Percentiles rank a stretch among this genome's conserved stretches.
Evolutionary conservation across 2,113 vertebrate genomes (phyloP).

Genomic region (Podiceps cristatus): DNA sequence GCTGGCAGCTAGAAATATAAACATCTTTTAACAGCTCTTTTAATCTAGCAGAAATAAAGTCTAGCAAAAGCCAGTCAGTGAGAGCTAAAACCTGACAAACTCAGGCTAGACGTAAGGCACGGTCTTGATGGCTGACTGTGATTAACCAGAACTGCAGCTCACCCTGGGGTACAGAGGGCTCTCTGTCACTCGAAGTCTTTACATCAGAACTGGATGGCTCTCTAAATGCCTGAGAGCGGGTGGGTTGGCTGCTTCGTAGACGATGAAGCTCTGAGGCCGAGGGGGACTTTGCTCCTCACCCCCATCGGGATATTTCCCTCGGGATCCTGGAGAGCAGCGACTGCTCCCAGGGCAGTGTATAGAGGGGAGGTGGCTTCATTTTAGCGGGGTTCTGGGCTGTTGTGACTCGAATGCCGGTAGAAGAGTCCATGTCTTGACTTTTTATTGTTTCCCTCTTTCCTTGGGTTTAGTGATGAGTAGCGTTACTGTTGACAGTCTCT

Average conservation of each 20-base stretch:
- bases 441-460: neutral
- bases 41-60: conserved; percentile 14
- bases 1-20: conserved; percentile 42
- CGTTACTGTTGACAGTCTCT: neutral
- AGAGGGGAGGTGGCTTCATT: neutral
- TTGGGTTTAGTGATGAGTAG: neutral
- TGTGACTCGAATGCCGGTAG: too few relatives aligned
- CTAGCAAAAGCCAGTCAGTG: neutral
- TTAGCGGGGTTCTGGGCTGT: neutral
- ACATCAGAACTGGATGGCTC: too few relatives aligned
- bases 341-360: fast-evolving
- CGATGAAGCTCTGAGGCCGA: neutral
- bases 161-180: neutral
- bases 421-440: neutral
- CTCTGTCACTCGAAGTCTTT: neutral
- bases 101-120: neutral
- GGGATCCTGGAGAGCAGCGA: neutral
- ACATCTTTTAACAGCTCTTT: conserved; percentile 18
- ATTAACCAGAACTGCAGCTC: neutral
- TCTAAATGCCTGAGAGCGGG: neutral
- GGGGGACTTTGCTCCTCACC: neutral
- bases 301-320: neutral
- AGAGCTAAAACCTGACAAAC: neutral
- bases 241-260: too few relatives aligned
- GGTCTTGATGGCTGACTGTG: too few relatives aligned